These are phyloP conservation scores for Zonitis immaculata DNA, from an alignment of 2,888 invertebrate species.

Conservation along the genomic window DNA sequence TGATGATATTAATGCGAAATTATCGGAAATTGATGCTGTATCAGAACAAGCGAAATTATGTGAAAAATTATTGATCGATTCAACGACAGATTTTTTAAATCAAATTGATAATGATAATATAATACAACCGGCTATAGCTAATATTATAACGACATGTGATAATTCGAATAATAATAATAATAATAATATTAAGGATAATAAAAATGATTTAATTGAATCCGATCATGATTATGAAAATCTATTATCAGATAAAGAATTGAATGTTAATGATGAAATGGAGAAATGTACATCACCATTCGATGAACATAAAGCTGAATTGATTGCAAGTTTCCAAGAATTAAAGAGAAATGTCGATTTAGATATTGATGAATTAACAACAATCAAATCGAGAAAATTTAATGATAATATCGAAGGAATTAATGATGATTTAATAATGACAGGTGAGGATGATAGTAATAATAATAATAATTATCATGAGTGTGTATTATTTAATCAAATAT, in stretches of 20 bases:
- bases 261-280: slow-evolving; percentile 24
- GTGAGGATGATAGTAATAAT: slow-evolving; percentile 43
- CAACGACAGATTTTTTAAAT: slow-evolving; percentile 33
- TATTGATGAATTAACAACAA: slow-evolving; percentile 18
- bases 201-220: slow-evolving; percentile 20
- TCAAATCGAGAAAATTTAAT: neutral
- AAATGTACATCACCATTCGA: slow-evolving; percentile 36
- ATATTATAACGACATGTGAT: slow-evolving; percentile 39
- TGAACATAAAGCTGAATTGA: slow-evolving; percentile 40
- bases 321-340: slow-evolving; percentile 43
- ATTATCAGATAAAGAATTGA: slow-evolving; percentile 34
- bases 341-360: slow-evolving; percentile 31
- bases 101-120: slow-evolving; percentile 34
- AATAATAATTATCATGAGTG: too few species aligned
- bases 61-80: slow-evolving; percentile 48
- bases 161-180: slow-evolving; percentile 19
- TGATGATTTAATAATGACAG: slow-evolving; percentile 34
- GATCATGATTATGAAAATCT: slow-evolving; percentile 46
- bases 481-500: slow-evolving; percentile 17
- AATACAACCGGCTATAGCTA: slow-evolving; percentile 36
- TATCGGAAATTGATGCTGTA: slow-evolving; percentile 47
- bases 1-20: slow-evolving; percentile 18
- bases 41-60: slow-evolving; percentile 51
- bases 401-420: too few species aligned
- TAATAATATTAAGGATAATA: neutral